These are phyloP conservation scores for Balaeniceps rex DNA, from an alignment of 2,113 vertebrate species.

Conservation along the genomic window DNA sequence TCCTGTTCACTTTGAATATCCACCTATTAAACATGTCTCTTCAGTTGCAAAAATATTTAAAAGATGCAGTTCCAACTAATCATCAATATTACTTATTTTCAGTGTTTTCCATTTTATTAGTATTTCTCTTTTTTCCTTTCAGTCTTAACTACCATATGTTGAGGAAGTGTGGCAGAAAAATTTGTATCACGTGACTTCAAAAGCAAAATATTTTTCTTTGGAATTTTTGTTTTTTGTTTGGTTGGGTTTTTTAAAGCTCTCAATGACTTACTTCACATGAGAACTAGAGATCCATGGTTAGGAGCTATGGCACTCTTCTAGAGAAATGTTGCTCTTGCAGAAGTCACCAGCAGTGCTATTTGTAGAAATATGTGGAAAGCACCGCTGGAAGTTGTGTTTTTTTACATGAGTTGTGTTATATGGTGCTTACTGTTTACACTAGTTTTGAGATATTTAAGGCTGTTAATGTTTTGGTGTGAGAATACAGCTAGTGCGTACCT, in stretches of 20 bases:
- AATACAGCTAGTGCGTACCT: not conserved
- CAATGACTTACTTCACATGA: not conserved
- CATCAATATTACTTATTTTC: not conserved
- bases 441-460: not conserved
- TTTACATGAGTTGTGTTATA: not conserved
- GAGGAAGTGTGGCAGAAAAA: not conserved
- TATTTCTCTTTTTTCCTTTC: not conserved
- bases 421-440: not conserved
- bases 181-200: not conserved
- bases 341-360: not conserved
- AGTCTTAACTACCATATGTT: not conserved
- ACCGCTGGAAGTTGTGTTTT: not conserved
- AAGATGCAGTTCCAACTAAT: not conserved
- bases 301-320: not conserved
- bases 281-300: not conserved
- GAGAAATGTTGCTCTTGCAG: not conserved
- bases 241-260: not conserved
- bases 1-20: not conserved
- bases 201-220: not conserved
- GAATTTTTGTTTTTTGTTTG: not conserved
- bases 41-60: not conserved
- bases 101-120: not conserved
- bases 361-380: not conserved
- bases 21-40: not conserved
- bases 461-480: not conserved